phyloP scores from a whole-genome alignment of 2,888 invertebrate species.

The Monopis laevigella region DNA sequence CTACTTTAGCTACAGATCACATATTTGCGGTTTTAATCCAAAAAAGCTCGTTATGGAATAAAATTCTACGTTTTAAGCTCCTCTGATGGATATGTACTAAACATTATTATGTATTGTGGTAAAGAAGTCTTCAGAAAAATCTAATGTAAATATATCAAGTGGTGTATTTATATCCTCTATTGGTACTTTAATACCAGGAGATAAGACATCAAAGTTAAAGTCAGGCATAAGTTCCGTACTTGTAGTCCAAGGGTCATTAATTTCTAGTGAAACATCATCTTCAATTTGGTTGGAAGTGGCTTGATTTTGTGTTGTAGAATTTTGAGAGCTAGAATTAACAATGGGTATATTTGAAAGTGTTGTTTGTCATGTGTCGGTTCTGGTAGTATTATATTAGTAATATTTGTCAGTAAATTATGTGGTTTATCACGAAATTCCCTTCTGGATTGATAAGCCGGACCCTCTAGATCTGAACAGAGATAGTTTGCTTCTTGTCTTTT shows the following conservation, averaged over 20 bases:
- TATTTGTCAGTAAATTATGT: too few species aligned
- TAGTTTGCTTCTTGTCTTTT: constrained; percentile 11
- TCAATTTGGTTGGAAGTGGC: neutral
- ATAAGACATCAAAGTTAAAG: constrained; percentile 15
- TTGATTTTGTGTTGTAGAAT: neutral
- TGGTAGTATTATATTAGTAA: too few species aligned
- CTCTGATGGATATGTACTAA: too few species aligned
- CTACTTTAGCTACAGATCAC: too few species aligned
- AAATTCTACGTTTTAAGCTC: too few species aligned
- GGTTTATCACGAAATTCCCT: too few species aligned
- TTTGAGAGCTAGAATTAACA: constrained; percentile 15
- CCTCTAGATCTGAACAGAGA: constrained; percentile 12
- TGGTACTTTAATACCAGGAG: constrained; percentile 8
- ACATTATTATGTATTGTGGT: too few species aligned
- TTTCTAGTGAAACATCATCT: constrained; percentile 4
- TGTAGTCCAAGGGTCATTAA: constrained; percentile 15
- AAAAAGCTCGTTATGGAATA: too few species aligned
- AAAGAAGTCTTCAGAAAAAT: constrained; percentile 13
- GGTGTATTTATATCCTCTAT: constrained; percentile 13
- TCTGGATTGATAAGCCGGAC: constrained; percentile 13
- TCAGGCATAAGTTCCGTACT: constrained; percentile 11
- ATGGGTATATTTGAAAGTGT: too few species aligned
- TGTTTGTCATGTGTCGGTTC: too few species aligned
- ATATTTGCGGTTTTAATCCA: too few species aligned
- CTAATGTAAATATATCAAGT: constrained; percentile 15